phyloP scores from a whole-genome alignment of 2,797 vertebrate species.

The Glyptemys insculpta region DNA sequence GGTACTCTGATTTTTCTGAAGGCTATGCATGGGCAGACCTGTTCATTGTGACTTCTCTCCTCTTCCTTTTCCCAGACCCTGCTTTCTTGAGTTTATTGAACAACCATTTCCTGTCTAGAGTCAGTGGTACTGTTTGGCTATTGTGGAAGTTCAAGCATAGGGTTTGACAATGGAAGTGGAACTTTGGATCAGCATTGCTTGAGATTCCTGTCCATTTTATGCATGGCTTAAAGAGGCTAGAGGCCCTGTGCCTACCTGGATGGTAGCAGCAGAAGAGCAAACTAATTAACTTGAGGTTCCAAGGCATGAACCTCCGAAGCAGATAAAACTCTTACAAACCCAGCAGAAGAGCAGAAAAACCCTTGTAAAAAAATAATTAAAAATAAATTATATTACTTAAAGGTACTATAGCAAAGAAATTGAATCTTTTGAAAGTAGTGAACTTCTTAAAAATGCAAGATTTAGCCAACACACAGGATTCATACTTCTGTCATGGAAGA shows the following conservation, averaged over 20 bases:
- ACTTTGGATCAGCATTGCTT: background rate
- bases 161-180: background rate
- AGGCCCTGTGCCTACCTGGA: background rate
- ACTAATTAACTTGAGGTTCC: background rate
- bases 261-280: background rate
- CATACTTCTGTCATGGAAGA: background rate
- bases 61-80: background rate
- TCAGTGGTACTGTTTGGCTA: conserved; percentile 10
- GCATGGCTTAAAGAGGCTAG: background rate
- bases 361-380: background rate
- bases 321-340: background rate
- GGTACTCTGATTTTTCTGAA: background rate
- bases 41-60: background rate
- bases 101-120: background rate
- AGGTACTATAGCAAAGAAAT: background rate
- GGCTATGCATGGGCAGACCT: background rate
- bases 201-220: background rate
- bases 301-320: background rate
- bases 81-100: conserved; percentile 9
- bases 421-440: background rate
- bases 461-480: background rate
- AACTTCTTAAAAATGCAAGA: background rate
- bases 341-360: background rate
- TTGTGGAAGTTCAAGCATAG: conserved; percentile 30
- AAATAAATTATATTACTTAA: background rate